phyloP scores from a whole-genome alignment of 2,888 invertebrate genomes.

The Amaurobius ferox region DNA sequence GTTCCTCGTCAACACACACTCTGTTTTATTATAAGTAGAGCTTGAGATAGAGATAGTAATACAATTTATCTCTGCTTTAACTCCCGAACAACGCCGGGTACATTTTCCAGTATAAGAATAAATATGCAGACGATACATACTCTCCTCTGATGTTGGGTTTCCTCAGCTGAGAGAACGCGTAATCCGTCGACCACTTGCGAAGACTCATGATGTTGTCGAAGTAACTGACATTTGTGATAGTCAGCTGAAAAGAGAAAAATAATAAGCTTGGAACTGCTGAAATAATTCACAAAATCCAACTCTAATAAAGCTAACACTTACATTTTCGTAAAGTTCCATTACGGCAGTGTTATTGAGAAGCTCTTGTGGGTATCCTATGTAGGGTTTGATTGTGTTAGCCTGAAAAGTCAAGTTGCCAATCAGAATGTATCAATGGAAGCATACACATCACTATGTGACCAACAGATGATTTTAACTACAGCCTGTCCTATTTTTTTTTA shows the following conservation, averaged over 20 bases:
- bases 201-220: constrained; percentile 87
- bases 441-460: too few relatives aligned
- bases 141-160: constrained; percentile 80
- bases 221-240: constrained; percentile 84
- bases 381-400: constrained; percentile 73
- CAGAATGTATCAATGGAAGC: too few relatives aligned
- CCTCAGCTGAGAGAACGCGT: constrained; percentile 86
- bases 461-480: too few relatives aligned
- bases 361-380: constrained; percentile 75
- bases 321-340: constrained; percentile 71
- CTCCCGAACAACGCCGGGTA: too few relatives aligned
- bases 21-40: too few relatives aligned
- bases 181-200: constrained; percentile 88
- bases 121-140: constrained; percentile 64
- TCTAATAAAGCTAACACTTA: constrained; percentile 53
- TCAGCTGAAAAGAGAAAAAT: constrained; percentile 78
- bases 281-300: too few relatives aligned
- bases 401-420: constrained; percentile 40
- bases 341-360: constrained; percentile 73
- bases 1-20: too few relatives aligned
- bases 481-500: too few relatives aligned
- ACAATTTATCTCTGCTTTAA: too few relatives aligned
- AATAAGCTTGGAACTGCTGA: too few relatives aligned
- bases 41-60: too few relatives aligned
- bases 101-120: too few relatives aligned